Conservation (phyloP, 2,113 vertebrate species). For the Chelonoidis abingdonii region DNA sequence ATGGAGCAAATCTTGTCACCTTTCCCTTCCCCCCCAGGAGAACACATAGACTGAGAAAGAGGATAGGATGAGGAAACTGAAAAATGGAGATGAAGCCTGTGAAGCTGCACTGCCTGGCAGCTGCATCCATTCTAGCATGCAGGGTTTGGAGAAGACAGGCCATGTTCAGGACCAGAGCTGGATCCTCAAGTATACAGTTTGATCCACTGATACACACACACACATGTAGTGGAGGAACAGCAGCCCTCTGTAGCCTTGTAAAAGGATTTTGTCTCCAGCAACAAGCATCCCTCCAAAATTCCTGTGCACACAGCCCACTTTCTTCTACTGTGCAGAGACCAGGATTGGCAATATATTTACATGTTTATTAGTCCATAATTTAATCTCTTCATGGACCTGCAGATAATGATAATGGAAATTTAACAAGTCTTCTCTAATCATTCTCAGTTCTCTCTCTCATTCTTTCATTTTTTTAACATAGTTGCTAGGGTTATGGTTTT, state of each 20-base stretch:
- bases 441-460: background rate
- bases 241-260: background rate
- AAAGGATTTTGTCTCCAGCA: background rate
- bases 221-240: background rate
- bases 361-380: background rate
- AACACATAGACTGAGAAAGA: background rate
- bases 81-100: background rate
- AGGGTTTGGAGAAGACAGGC: background rate
- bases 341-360: background rate
- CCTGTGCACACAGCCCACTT: background rate
- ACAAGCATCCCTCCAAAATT: background rate
- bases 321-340: background rate
- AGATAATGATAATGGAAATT: background rate
- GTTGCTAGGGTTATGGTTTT: background rate
- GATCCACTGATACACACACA: background rate
- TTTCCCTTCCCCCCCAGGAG: background rate
- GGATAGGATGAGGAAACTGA: background rate
- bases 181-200: background rate
- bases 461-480: background rate
- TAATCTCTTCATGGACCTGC: background rate
- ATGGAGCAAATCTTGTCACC: background rate
- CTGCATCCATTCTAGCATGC: fast-evolving
- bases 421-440: background rate
- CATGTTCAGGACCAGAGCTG: background rate
- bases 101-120: background rate